A percentile compares a stretch with the other conserved stretches of the same genome.
Conservation (phyloP, 2,797 vertebrate genomes). For the Percopsis omiscomaycus region DNA sequence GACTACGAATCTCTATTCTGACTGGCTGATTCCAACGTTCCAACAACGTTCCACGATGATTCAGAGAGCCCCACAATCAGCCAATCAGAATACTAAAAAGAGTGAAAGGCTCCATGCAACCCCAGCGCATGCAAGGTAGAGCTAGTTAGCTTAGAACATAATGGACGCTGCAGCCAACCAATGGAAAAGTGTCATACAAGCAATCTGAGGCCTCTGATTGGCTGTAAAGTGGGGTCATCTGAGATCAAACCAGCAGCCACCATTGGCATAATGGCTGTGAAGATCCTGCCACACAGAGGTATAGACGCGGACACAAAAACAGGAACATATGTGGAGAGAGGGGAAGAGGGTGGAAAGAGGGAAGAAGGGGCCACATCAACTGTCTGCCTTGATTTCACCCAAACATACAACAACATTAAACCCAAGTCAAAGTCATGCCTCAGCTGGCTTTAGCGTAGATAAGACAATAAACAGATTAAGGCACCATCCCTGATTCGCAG, state of each 20-base stretch:
- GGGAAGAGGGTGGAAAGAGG: slow-evolving; percentile 27
- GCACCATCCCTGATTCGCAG: neutral
- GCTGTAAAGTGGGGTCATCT: slow-evolving; percentile 98
- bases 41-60: slow-evolving; percentile 24
- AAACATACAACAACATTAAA: slow-evolving; percentile 6
- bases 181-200: slow-evolving; percentile 85
- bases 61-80: slow-evolving; percentile 77
- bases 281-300: slow-evolving; percentile 90
- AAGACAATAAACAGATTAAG: neutral
- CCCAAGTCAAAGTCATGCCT: slow-evolving; percentile 19
- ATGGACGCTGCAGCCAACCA: slow-evolving; percentile 56
- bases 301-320: slow-evolving; percentile 66
- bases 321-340: slow-evolving; percentile 29
- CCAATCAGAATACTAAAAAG: slow-evolving; percentile 83
- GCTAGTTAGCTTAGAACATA: slow-evolving; percentile 64
- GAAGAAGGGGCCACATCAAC: slow-evolving; percentile 40
- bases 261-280: slow-evolving; percentile 99
- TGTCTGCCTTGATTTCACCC: slow-evolving; percentile 32
- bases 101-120: slow-evolving; percentile 23
- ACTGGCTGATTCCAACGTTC: slow-evolving; percentile 69
- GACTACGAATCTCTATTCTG: slow-evolving; percentile 68
- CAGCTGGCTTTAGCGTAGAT: slow-evolving; percentile 17
- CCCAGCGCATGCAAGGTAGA: slow-evolving; percentile 67
- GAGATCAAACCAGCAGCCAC: slow-evolving; percentile 96
- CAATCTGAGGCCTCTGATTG: slow-evolving; percentile 92